Evolutionary conservation across 2,113 vertebrate genomes (phyloP), one percentile per base, ranked within the genome.

Genomic region (Mesocricetus auratus): DNA sequence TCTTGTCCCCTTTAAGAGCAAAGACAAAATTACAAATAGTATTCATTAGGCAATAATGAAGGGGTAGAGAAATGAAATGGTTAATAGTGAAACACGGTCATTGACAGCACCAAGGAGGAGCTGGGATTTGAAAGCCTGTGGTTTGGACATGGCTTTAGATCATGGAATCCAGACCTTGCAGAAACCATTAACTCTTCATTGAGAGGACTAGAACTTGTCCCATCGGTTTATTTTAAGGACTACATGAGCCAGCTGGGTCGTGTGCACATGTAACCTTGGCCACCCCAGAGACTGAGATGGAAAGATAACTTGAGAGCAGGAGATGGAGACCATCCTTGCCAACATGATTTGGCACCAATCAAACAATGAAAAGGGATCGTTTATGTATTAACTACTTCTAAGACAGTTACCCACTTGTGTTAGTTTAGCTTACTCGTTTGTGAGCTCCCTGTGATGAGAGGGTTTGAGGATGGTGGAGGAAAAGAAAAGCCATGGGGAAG

Each of bases 221-320:
- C 29, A 36, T 1, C 56, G 8, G 12, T 31, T 92, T 50, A 62
- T 50, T 79, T 92, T 91, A 89, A 66, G 17, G 82, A 66, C n/a
- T 77, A 81, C 47, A 39, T 11, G 2, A 68, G 50, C 3, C 13
- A 45, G 12, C 12, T 36, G 13, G 60, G 60, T 33, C 16, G 22
- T 26, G 5, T 24, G 1, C 24, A 1, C 13, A 5, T 16, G 31
- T n/a, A 36, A 24, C 8, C 31, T 4, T 24, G 26, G 31, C 8
- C 24, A 79, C 21, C 7, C 19, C 16, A 16, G 33, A 66, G 73
- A 45, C 0, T 50, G 58, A 90, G 74, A 58, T 53, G 22, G 33
- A 22, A 36, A 13, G 12, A 66, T 17, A 74, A 50, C 22, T 78
- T 24, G 33, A 66, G 12, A 50, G 31, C 22, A 66, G 5, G 39